Evolutionary conservation across 1,140 invertebrate species (phyloP).

Genomic region (Halictus rubicundus): DNA sequence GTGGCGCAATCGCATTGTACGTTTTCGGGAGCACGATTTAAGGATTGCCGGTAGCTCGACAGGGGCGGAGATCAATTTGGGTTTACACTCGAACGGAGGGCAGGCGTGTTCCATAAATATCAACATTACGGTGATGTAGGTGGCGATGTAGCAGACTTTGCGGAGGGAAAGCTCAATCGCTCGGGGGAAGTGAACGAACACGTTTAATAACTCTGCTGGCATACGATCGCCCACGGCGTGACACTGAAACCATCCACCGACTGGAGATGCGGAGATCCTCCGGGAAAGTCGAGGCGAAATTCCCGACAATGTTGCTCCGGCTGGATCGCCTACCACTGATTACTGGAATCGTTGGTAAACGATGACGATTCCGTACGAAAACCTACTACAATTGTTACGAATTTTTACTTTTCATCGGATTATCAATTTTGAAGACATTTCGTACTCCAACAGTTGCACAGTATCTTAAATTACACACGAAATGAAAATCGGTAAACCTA

Average conservation of each 20-base stretch:
- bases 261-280: slow-evolving; percentile 19
- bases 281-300: slow-evolving; percentile 43
- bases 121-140: slow-evolving; percentile 53
- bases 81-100: slow-evolving; percentile 56
- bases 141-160: slow-evolving; percentile 49
- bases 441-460: too few relatives aligned
- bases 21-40: slow-evolving; percentile 1
- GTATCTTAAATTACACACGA: too few relatives aligned
- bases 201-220: slow-evolving; percentile 67
- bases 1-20: too few relatives aligned
- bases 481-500: too few relatives aligned
- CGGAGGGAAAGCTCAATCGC: slow-evolving; percentile 56
- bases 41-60: slow-evolving; percentile 27
- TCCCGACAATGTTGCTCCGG: slow-evolving; percentile 20
- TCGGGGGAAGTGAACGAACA: slow-evolving; percentile 67
- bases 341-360: neutral
- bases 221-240: slow-evolving; percentile 59
- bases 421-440: too few relatives aligned
- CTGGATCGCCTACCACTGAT: neutral
- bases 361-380: neutral
- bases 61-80: slow-evolving; percentile 56
- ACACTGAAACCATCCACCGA: slow-evolving; percentile 49
- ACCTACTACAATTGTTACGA: neutral
- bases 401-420: too few relatives aligned
- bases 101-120: slow-evolving; percentile 57